Evolutionary conservation across 2,797 vertebrate genomes (phyloP), one percentile per base, ranked within the genome.

Genomic region (Hydrolagus colliei): DNA sequence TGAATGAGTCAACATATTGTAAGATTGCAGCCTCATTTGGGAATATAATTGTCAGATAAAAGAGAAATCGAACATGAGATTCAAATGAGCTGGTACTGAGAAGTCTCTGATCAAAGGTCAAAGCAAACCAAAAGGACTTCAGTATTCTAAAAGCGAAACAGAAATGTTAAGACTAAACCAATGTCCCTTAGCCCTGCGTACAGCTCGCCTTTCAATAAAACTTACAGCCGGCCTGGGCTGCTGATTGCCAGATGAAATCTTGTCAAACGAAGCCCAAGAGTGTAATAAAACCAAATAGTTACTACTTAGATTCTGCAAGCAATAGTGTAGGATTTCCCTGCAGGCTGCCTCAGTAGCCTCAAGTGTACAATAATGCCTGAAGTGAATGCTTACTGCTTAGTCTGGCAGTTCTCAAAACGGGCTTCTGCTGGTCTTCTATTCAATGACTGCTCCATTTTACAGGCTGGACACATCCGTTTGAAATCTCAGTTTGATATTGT

Each of bases 241-340:
- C 65, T 35, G 67, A 84, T 71, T 84, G 79, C 79, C 79, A 68
- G 65, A 71, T 68, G 79, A 84, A 84, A 84, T 71, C 65, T 71
- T n/a, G 79, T 71, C 65, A 35, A 16, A 84, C 71, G 79, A 11
- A 68, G 65, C 79, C 79, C 79, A 71, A 68, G 79, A 84, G 79
- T 71, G 79, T 67, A 84, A 71, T 84, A 84, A 71, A 84, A 52
- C 13, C 79, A 71, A 84, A 84, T 84, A 84, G 79, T 84, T 84
- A 68, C 20, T 63, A 84, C 79, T 71, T 71, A 67, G 20, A 71
- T 71, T 71, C 79, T 84, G 79, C 79, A 35, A 22, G 79, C 67
- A 68, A 9, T 84, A 65, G 27, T 67, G 27, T 84, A 67, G 79
- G 65, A 68, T 84, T 71, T 84, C 79, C 79, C 79, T 16, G 32